Conservation (phyloP, 2,113 vertebrate genomes). For the Siniperca chuatsi region DNA sequence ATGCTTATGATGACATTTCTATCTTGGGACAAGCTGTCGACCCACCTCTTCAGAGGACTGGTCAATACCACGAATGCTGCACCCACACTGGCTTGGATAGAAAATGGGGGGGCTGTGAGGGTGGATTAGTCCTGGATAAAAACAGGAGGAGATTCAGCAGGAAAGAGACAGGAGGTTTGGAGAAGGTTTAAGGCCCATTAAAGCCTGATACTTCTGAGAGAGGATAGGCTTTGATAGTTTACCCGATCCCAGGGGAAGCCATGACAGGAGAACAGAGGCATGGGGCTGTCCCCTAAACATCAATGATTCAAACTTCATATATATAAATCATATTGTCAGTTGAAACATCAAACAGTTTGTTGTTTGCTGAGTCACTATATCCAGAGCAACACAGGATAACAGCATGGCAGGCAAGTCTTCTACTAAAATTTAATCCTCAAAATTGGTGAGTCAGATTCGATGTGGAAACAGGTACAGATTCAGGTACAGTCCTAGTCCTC, state of each 20-base stretch:
- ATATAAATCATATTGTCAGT: too few species aligned
- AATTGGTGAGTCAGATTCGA: neutral
- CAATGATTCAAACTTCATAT: too few species aligned
- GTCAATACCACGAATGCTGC: slow-evolving; percentile 20
- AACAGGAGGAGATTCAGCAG: slow-evolving; percentile 20
- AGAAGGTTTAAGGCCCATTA: slow-evolving; percentile 47
- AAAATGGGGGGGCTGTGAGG: slow-evolving; percentile 30
- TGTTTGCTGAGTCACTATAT: neutral
- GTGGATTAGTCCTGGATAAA: slow-evolving; percentile 53
- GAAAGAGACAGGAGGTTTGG: neutral
- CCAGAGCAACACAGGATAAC: neutral
- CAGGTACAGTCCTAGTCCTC: too few species aligned
- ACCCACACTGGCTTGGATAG: slow-evolving; percentile 21
- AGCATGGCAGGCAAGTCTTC: neutral
- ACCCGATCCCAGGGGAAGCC: slow-evolving; percentile 68
- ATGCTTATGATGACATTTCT: slow-evolving; percentile 19
- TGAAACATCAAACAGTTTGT: neutral
- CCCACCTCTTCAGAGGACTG: slow-evolving; percentile 1
- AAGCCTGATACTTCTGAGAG: slow-evolving; percentile 41
- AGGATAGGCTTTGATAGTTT: slow-evolving; percentile 78
- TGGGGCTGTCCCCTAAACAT: slow-evolving; percentile 5
- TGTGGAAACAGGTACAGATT: neutral
- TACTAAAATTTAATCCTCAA: too few species aligned
- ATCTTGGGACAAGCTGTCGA: slow-evolving; percentile 34
- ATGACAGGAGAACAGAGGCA: slow-evolving; percentile 41